phyloP scores from a whole-genome alignment of 1,140 invertebrate genomes.

The Lethrus apterus region DNA sequence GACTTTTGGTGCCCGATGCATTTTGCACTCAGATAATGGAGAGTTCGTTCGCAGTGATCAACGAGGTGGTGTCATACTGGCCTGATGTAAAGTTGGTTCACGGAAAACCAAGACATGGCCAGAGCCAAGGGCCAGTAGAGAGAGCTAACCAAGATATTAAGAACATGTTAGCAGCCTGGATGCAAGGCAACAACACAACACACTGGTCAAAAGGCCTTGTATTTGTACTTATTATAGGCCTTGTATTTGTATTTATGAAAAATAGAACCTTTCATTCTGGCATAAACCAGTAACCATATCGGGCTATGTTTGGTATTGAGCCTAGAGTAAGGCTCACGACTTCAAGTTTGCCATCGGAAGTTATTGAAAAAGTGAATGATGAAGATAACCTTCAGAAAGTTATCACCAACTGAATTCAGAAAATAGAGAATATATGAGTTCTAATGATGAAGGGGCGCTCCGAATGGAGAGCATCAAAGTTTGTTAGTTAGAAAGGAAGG shows the following conservation, averaged over 20 bases:
- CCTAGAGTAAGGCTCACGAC: no score
- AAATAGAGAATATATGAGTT: neutral
- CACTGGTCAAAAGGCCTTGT: neutral
- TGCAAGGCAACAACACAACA: conserved; percentile 14
- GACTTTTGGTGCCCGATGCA: conserved; percentile 20
- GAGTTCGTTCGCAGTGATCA: neutral
- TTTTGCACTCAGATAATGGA: neutral
- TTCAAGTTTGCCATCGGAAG: no score
- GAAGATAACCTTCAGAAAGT: no score
- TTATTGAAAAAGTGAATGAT: no score
- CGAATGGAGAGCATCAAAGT: no score
- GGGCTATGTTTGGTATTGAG: no score
- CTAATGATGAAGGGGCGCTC: neutral
- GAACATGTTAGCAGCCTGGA: conserved; percentile 24
- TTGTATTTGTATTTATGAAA: no score
- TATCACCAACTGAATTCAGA: no score
- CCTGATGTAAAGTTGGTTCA: conserved; percentile 3
- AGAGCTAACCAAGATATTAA: conserved; percentile 22
- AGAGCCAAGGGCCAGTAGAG: no score
- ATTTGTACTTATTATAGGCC: no score
- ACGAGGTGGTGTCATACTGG: conserved; percentile 1
- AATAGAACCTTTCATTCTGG: no score
- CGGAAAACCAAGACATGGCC: neutral
- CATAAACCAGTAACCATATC: no score
- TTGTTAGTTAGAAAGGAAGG: neutral